phyloP scores from a whole-genome alignment of 2,113 vertebrate species.

The Naja naja region DNA sequence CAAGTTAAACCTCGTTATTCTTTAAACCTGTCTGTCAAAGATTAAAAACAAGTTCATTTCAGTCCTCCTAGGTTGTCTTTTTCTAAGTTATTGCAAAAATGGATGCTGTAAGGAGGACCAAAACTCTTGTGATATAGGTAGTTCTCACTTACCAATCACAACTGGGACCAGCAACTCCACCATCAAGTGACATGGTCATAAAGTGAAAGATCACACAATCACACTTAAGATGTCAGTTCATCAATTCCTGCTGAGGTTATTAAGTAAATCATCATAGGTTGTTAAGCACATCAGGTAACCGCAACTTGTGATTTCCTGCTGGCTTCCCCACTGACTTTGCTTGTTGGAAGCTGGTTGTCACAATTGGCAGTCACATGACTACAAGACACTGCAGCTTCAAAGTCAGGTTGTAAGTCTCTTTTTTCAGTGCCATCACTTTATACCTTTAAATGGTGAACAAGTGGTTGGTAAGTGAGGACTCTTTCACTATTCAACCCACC shows the following conservation, averaged over 20 bases:
- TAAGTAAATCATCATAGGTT: neutral
- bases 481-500: neutral
- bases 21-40: neutral
- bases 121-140: neutral
- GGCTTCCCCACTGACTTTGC: neutral
- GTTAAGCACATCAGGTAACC: neutral
- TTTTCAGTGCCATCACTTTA: neutral
- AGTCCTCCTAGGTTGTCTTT: neutral
- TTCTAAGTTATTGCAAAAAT: neutral
- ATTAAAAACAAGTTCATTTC: neutral
- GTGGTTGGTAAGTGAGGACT: neutral
- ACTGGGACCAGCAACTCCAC: neutral
- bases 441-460: neutral
- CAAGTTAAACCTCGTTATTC: neutral
- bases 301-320: neutral
- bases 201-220: neutral
- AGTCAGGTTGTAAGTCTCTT: neutral
- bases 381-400: neutral
- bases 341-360: neutral
- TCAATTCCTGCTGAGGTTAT: neutral
- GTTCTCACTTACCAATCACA: neutral
- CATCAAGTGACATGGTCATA: neutral
- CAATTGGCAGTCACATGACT: neutral
- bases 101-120: neutral
- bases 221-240: neutral